Evolutionary conservation across 2,113 vertebrate species (phyloP), one percentile per base, ranked within the genome.

Genomic region (Capreolus pygargus): DNA sequence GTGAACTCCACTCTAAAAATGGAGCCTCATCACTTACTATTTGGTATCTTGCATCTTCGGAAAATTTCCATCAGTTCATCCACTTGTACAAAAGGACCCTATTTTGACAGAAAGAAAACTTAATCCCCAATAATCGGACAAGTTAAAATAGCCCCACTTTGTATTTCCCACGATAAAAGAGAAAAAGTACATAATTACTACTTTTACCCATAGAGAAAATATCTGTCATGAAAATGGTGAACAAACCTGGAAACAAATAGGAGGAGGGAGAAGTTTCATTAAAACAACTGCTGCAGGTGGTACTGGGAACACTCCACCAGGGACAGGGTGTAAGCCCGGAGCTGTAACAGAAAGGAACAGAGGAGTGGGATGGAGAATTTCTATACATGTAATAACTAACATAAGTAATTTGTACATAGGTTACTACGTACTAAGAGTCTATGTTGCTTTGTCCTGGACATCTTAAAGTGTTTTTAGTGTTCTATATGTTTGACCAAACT

Each of bases 1-100:
- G 19, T 87, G 58, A 94, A 64, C 47, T 52, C 28, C 25, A 83
- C 47, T 86, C 58, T 89, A 67, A 58, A 78, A 78, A 50, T 1
- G 16, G 61, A 33, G 30, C 33, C 86, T 88, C 7, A 16, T 79
- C 86, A 99, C 99, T 99, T 99, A 99, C 99, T 99, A 45, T 99
- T 99, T 98, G 99, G 99, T 97, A 99, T 99, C 97, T 99, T 99
- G 98, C 99, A 99, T 99, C 99, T 99, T 98, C 99, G 99, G 92
- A 99, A 99, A 97, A 99, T 99, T 98, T 99, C 99, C 99, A 99
- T 99, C 97, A 99, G 98, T 98, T 99, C 99, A 98, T 99, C 99
- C 97, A 99, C 99, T 99, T 99, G 99, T 83, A 99, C 99, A 98
- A 99, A 99, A 17, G 99, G 99, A 97, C 99, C 99, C 99, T 99